phyloP scores from a whole-genome alignment of 2,797 vertebrate genomes.

The Antrozous pallidus region DNA sequence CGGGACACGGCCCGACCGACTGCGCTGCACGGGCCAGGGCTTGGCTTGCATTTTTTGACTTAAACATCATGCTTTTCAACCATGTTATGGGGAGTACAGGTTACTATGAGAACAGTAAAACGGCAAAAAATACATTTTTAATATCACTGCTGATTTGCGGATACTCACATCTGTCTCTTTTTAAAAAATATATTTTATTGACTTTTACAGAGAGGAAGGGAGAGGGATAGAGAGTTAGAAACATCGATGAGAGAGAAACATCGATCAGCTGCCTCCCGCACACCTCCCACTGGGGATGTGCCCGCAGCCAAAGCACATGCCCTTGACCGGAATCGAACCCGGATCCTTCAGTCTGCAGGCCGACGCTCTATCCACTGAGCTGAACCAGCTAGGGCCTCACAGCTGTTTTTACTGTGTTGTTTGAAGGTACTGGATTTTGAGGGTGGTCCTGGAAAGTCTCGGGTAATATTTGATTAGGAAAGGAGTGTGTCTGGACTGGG shows the following conservation, averaged over 20 bases:
- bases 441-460: background rate
- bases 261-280: too few species aligned
- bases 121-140: background rate
- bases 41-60: background rate
- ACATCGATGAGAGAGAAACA: too few species aligned
- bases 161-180: rapidly evolving
- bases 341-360: too few species aligned
- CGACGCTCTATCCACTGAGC: too few species aligned
- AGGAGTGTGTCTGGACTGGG: background rate
- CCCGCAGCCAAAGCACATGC: too few species aligned
- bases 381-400: too few species aligned
- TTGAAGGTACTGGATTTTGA: background rate
- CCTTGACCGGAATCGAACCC: too few species aligned
- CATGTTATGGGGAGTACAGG: background rate
- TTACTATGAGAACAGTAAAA: background rate
- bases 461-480: constrained; percentile 13
- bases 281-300: too few species aligned
- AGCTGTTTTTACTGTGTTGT: background rate
- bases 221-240: too few species aligned
- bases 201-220: too few species aligned
- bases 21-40: background rate
- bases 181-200: too few species aligned
- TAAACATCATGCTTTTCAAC: background rate
- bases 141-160: rapidly evolving
- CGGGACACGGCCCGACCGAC: background rate